These are phyloP conservation scores for Idaea aversata DNA, from an alignment of 2,888 invertebrate species.

Conservation along the genomic window DNA sequence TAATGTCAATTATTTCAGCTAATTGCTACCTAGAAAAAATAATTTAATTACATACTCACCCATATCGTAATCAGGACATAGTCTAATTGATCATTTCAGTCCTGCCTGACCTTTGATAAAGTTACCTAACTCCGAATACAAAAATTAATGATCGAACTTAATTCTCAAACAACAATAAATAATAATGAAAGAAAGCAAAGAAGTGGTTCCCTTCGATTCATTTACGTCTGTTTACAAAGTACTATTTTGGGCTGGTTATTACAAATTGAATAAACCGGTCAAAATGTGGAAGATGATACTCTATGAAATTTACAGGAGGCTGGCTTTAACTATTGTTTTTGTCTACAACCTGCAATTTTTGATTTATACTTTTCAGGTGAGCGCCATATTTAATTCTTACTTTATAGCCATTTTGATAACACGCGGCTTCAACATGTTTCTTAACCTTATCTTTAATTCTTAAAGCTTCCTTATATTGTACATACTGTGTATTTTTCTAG, in stretches of 20 bases:
- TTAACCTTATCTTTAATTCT: not conserved
- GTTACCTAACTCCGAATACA: not conserved
- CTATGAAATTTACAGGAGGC: not conserved
- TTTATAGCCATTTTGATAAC: no score
- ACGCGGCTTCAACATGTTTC: no score
- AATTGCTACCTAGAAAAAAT: no score
- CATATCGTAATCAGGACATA: no score
- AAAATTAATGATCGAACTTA: not conserved
- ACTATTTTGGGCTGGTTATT: not conserved
- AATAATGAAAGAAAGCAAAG: not conserved
- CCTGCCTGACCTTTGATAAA: not conserved
- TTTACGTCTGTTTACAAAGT: not conserved
- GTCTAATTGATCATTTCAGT: no score
- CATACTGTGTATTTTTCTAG: not conserved
- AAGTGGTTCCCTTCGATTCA: not conserved
- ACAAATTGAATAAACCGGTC: not conserved
- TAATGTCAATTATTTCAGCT: no score
- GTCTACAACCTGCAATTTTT: not conserved
- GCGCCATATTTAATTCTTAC: not conserved
- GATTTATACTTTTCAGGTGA: not conserved
- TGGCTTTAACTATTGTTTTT: not conserved
- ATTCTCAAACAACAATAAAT: not conserved
- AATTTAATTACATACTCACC: no score
- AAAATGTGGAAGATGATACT: not conserved
- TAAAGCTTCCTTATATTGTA: not conserved